These are phyloP conservation scores for Oncorhynchus kisutch DNA, from an alignment of 2,113 vertebrate genomes.

Conservation along the genomic window DNA sequence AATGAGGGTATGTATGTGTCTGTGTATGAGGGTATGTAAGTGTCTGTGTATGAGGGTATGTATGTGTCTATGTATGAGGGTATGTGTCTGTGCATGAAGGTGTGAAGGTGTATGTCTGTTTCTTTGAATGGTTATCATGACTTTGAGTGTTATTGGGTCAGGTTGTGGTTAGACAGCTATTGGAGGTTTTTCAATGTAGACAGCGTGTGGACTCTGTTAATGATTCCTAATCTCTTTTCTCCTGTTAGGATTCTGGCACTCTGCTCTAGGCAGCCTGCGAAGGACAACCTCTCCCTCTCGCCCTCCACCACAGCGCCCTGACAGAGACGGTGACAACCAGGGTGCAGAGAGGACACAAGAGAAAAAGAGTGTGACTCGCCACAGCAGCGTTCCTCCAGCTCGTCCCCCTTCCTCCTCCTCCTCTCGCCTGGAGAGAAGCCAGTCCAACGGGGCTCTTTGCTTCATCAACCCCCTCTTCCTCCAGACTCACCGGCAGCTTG, in stretches of 20 bases:
- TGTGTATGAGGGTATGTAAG: too few species aligned
- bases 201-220: not conserved
- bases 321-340: conserved; percentile 22
- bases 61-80: too few species aligned
- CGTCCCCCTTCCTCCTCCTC: conserved; percentile 77
- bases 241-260: conserved; percentile 87
- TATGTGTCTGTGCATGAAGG: too few species aligned
- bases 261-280: conserved; percentile 75
- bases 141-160: too few species aligned
- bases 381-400: conserved; percentile 82
- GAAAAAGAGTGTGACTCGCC: conserved; percentile 65
- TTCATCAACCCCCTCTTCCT: conserved; percentile 93
- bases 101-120: too few species aligned
- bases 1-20: too few species aligned
- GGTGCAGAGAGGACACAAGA: conserved; percentile 21
- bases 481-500: conserved; percentile 78
- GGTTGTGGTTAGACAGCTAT: too few species aligned
- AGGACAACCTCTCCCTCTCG: conserved; percentile 65
- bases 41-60: too few species aligned
- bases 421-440: conserved; percentile 78
- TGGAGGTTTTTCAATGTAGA: too few species aligned
- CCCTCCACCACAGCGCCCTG: conserved; percentile 55
- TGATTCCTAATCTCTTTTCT: not conserved
- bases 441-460: conserved; percentile 84
- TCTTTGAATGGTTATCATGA: too few species aligned